Evolutionary conservation across 2,113 vertebrate species (phyloP).

Genomic region (Lanius ludovicianus): DNA sequence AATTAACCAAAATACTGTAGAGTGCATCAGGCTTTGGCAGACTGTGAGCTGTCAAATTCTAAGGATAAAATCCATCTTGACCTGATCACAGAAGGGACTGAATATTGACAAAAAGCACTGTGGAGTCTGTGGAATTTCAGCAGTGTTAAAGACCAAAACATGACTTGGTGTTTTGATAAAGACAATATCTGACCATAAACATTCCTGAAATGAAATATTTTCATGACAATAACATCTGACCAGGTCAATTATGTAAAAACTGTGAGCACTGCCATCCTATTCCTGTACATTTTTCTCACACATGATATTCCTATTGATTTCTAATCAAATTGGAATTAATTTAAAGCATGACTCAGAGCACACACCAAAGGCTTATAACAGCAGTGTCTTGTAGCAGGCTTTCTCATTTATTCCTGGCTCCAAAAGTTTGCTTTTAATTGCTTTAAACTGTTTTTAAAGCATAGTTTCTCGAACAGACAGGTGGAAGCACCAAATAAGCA

Average conservation of each 20-base stretch:
- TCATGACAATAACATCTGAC: neutral
- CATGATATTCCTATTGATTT: neutral
- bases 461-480: neutral
- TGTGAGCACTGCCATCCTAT: neutral
- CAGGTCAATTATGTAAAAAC: neutral
- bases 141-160: neutral
- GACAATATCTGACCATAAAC: neutral
- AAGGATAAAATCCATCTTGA: neutral
- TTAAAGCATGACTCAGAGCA: neutral
- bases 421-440: neutral
- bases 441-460: neutral
- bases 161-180: rapidly evolving
- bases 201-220: neutral
- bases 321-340: neutral
- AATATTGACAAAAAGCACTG: neutral
- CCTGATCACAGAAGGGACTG: neutral
- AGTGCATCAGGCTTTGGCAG: neutral
- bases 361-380: neutral
- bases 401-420: neutral
- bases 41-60: neutral
- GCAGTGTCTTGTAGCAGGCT: neutral
- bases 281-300: neutral
- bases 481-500: neutral
- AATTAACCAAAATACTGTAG: neutral
- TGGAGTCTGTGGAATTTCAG: neutral